These are phyloP conservation scores for Chionis minor DNA, from an alignment of 2,113 vertebrate genomes.

Conservation along the genomic window DNA sequence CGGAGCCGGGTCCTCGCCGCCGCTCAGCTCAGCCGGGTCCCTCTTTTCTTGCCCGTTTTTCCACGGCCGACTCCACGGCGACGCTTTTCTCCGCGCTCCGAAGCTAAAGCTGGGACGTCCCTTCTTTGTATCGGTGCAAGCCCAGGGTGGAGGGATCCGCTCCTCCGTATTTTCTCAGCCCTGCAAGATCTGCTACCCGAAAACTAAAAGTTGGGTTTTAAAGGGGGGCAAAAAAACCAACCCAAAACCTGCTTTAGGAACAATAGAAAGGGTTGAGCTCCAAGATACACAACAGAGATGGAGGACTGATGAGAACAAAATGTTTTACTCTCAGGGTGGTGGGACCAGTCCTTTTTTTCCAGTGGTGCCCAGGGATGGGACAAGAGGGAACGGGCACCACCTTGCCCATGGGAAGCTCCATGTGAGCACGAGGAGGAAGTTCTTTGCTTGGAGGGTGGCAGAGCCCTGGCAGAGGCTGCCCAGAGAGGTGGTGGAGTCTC, in stretches of 20 bases:
- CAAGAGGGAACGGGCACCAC: no score
- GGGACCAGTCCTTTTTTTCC: neutral
- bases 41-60: neutral
- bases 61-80: accelerated
- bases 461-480: no score
- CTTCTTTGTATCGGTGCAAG: no score
- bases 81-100: no score
- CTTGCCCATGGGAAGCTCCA: no score
- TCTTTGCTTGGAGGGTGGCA: no score
- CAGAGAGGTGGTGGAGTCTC: no score
- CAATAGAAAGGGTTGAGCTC: neutral
- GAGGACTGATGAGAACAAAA: neutral
- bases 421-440: no score
- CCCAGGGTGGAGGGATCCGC: neutral
- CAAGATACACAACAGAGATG: neutral
- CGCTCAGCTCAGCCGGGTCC: neutral
- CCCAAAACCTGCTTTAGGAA: neutral
- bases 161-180: neutral
- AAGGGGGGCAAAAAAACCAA: no score
- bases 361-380: no score
- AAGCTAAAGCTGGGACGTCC: neutral
- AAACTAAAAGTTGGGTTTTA: neutral
- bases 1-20: accelerated
- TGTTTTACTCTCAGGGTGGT: neutral
- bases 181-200: neutral